Evolutionary conservation across 2,888 invertebrate species (phyloP).

Genomic region (Tridacna crocea): DNA sequence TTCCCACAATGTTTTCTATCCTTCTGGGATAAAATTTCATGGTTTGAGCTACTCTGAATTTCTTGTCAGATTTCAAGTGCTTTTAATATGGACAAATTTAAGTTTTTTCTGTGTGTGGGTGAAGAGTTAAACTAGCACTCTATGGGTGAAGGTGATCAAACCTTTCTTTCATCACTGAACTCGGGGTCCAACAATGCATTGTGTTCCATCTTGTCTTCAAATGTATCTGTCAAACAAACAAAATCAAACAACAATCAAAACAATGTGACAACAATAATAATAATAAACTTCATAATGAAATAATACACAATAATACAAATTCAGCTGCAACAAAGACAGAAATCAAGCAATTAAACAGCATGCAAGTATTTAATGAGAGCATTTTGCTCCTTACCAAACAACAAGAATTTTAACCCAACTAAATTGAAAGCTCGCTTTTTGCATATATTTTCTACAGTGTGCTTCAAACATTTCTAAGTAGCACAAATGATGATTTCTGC

Average conservation of each 20-base stretch:
- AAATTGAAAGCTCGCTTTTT: not conserved
- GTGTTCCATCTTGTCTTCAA: conserved; percentile 49
- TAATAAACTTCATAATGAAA: not conserved
- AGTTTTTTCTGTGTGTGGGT: not conserved
- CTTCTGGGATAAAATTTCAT: too few relatives aligned
- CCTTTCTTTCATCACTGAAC: conserved; percentile 51
- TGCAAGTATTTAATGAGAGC: too few relatives aligned
- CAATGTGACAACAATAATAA: conserved; percentile 24
- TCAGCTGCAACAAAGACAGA: not conserved
- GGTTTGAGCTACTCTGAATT: too few relatives aligned
- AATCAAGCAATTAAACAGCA: not conserved
- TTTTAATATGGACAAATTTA: not conserved
- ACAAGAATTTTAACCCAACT: not conserved
- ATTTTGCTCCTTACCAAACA: too few relatives aligned
- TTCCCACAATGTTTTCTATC: conserved; percentile 3
- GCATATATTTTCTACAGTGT: not conserved
- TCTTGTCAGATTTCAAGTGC: not conserved
- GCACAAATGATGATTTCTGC: too few relatives aligned
- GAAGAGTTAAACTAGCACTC: not conserved
- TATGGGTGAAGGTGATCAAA: conserved; percentile 15
- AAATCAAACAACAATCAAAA: conserved; percentile 44
- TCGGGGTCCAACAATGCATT: conserved; percentile 59
- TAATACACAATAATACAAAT: not conserved
- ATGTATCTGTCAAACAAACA: conserved; percentile 42
- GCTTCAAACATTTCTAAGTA: too few relatives aligned